A percentile compares a stretch with the other conserved stretches of the same genome.
Evolutionary conservation across 2,113 vertebrate species (phyloP).

Genomic region (Neofelis nebulosa): DNA sequence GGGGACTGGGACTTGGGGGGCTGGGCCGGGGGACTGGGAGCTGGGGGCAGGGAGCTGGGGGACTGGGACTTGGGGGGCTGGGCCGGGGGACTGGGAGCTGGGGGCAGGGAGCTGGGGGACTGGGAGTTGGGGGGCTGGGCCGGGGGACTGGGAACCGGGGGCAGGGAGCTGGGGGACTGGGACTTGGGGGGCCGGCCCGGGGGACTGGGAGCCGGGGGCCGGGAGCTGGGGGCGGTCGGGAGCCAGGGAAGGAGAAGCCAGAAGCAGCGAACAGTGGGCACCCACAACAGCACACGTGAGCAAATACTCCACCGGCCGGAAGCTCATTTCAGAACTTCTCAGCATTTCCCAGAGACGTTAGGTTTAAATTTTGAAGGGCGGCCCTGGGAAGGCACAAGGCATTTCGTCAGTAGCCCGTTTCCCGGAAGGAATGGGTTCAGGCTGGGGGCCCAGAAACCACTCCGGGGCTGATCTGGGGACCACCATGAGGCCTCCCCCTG

Average conservation of each 20-base stretch:
- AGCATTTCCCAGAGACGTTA: conserved; percentile 5
- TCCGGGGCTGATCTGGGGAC: neutral
- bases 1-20: too few species aligned
- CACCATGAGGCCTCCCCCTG: fast-evolving
- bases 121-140: too few species aligned
- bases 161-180: neutral
- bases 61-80: neutral
- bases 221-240: too few species aligned
- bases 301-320: conserved; percentile 66
- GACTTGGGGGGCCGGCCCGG: fast-evolving
- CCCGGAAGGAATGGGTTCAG: fast-evolving
- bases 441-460: neutral
- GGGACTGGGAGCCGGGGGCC: too few species aligned
- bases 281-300: fast-evolving
- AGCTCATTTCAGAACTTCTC: conserved; percentile 79
- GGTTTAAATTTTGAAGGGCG: conserved; percentile 73
- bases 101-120: too few species aligned
- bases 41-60: too few species aligned
- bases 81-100: too few species aligned
- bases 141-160: too few species aligned
- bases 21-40: too few species aligned
- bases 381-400: conserved; percentile 69
- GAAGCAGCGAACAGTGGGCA: neutral
- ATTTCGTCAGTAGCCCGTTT: conserved; percentile 70
- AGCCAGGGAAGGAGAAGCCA: neutral